These are phyloP conservation scores for Erebia ligea DNA, from an alignment of 2,888 invertebrate species.

Conservation along the genomic window DNA sequence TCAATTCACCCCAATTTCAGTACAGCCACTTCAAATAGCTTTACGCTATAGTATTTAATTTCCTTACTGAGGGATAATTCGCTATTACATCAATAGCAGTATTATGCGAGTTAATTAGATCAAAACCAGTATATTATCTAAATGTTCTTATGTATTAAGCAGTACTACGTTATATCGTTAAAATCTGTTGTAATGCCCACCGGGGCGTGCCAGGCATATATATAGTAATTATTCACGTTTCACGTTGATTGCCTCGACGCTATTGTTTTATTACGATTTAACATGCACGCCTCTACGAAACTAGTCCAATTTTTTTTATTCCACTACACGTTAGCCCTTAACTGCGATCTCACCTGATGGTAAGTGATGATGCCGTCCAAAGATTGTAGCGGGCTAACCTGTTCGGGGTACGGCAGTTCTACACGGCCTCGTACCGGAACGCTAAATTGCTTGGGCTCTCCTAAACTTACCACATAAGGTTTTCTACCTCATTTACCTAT, in stretches of 20 bases:
- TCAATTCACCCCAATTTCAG: too few relatives aligned
- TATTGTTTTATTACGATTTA: constrained; percentile 36
- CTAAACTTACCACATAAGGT: too few relatives aligned
- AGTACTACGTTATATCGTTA: constrained; percentile 16
- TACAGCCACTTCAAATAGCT: too few relatives aligned
- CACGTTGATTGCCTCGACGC: constrained; percentile 33
- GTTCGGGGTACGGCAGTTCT: too few relatives aligned
- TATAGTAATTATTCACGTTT: constrained; percentile 37
- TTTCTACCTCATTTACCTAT: too few relatives aligned
- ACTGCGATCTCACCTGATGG: too few relatives aligned
- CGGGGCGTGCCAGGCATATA: constrained; percentile 36
- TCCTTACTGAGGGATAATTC: neutral
- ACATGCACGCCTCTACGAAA: constrained; percentile 31
- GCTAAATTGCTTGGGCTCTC: too few relatives aligned
- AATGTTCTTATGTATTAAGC: constrained; percentile 19
- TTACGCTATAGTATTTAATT: too few relatives aligned
- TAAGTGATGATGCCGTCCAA: too few relatives aligned
- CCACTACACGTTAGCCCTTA: too few relatives aligned
- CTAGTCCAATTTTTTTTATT: neutral
- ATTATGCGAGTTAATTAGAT: neutral
- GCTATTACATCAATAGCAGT: constrained; percentile 4
- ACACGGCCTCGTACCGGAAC: too few relatives aligned
- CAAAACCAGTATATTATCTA: constrained; percentile 18
- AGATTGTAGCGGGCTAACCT: too few relatives aligned
- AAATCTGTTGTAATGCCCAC: constrained; percentile 36